Base-by-base conservation (phyloP, 1,140 invertebrate species). In the Penaeus japonicus region DNA sequence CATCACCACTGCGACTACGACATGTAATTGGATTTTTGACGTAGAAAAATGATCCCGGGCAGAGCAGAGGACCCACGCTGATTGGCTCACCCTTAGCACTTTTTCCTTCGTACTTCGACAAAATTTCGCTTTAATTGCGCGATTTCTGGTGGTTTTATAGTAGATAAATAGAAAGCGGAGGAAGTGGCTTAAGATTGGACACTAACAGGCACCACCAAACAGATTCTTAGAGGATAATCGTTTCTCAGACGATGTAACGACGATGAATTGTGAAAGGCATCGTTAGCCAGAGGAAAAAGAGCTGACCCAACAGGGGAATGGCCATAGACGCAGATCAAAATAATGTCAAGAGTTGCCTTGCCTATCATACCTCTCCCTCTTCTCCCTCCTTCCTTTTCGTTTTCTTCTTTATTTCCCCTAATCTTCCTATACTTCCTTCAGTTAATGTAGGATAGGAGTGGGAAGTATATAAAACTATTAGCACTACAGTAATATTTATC, bases 21-120 rank as follows among this genome's bases (percentile, higher is more conserved):
- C 78, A 70, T 53, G 85, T 87, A 87, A 87, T 87, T 87, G 85
- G 85, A 87, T 87, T 87, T 87, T 87, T 87, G 85, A 87, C 85
- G 85, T 59, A 87, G 85, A 87, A 54, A 87, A 87, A 87, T 87
- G 85, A 87, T 87, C 77, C 35, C 10, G 85, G 70, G 62, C 57
- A 39, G 32, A 20, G 39, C 32, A 57, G 27, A 30, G 85, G 59
- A 70, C 54, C 55, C 54, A 78, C 57, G 77, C 32, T 87, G 85
- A 87, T 87, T 87, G 85, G 83, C 62, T 70, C 65, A 10, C 47
- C 65, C 24, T 27, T 39, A 18, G 32, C 30, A n/a, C 27, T 39
- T 35, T 47, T n/a, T 30, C 12, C 10, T 47, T 47, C 15, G 10
- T 47, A 47, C 47, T 47, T 47, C 5, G 47, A 47, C 10, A 47